Evolutionary conservation across 2,113 vertebrate genomes (phyloP).

Genomic region (Neodon shergylaensis): DNA sequence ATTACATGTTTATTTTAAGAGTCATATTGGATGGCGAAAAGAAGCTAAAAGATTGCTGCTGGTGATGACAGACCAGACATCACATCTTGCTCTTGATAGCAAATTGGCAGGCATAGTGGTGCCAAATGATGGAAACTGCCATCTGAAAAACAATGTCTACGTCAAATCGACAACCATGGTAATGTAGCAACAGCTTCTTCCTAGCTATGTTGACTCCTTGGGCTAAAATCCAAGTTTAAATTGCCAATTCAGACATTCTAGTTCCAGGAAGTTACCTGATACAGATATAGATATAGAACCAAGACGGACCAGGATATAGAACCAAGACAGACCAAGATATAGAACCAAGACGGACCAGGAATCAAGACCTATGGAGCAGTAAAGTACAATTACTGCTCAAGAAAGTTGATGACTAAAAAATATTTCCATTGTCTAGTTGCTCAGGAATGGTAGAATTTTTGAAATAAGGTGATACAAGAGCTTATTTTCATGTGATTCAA

Average conservation of each 20-base stretch:
- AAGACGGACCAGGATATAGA: too few species aligned
- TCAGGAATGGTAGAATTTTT: not conserved
- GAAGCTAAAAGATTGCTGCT: constrained; percentile 96
- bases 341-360: constrained; percentile 41
- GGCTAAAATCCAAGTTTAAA: constrained; percentile 26
- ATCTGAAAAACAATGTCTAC: constrained; percentile 95
- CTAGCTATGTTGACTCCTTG: not conserved
- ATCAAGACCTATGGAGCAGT: not conserved
- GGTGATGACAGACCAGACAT: constrained; percentile 98
- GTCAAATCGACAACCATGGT: constrained; percentile 94
- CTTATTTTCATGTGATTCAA: constrained; percentile 25
- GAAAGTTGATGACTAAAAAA: constrained; percentile 17
- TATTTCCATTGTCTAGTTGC: constrained; percentile 3
- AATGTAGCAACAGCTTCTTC: constrained; percentile 78
- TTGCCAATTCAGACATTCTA: constrained; percentile 35
- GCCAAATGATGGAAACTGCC: constrained; percentile 96
- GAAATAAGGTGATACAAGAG: constrained; percentile 19
- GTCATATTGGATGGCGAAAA: constrained; percentile 94
- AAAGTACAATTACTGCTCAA: not conserved
- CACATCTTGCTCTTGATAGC: constrained; percentile 97
- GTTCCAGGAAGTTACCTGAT: constrained; percentile 32
- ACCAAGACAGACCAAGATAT: not conserved
- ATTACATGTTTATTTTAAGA: constrained; percentile 85
- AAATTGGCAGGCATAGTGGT: constrained; percentile 96
- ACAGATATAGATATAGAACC: too few species aligned